Evolutionary conservation across 53 echinoderm and acorn worm genomes (phyloP).

Genomic region (Patiria pectinifera): DNA sequence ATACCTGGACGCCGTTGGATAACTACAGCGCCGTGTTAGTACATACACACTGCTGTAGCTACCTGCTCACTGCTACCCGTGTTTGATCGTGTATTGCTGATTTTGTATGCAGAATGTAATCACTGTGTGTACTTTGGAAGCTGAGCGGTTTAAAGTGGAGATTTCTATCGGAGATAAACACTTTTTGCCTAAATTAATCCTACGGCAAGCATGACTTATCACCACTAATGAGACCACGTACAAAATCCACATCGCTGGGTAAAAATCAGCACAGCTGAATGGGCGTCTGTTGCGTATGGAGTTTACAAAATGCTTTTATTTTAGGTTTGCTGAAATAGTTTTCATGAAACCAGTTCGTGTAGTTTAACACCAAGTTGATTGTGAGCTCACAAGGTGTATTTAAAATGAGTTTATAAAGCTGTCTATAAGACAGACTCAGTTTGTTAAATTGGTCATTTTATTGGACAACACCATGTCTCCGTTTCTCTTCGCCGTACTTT

Average conservation of each 20-base stretch:
- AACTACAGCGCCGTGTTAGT: not conserved
- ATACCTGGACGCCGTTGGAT: not conserved
- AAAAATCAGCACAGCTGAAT: not conserved
- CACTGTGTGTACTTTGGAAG: conserved; percentile 58
- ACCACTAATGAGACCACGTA: conserved; percentile 4
- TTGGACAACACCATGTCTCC: not conserved
- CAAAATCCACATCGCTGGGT: not conserved
- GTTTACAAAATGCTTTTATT: not conserved
- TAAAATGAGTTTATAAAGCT: not conserved
- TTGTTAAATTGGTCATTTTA: not conserved
- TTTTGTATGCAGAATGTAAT: not conserved
- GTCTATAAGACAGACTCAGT: not conserved
- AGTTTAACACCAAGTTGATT: not conserved
- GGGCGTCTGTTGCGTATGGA: not conserved
- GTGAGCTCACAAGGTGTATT: not conserved
- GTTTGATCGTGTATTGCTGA: too few relatives aligned
- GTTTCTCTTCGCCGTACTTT: not conserved
- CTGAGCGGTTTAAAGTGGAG: conserved; percentile 11
- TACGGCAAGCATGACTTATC: conserved; percentile 1
- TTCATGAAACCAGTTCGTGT: not conserved
- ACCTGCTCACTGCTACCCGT: not conserved
- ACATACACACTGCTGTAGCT: not conserved
- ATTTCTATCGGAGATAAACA: conserved; percentile 20
- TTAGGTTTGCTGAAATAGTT: not conserved
- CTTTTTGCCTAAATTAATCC: not conserved